Evolutionary conservation across 2,113 vertebrate genomes (phyloP).

Genomic region (zebrafish (Danio rerio)): GRCz12tu NC_133195.1:31562001-31562500

Average conservation of each 20-base stretch:
- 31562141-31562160: slow-evolving; percentile 16
- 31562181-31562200: background rate
- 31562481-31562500: too few species aligned
- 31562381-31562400: too few species aligned
- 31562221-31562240: background rate
- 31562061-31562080: slow-evolving; percentile 96
- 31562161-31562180: background rate
- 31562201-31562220: background rate
- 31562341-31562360: too few species aligned
- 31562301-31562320: too few species aligned
- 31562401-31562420: too few species aligned
- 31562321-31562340: too few species aligned
- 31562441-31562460: too few species aligned
- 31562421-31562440: too few species aligned
- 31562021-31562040: slow-evolving; percentile 92
- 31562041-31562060: slow-evolving; percentile 94
- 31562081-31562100: slow-evolving; percentile 90
- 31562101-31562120: slow-evolving; percentile 98
- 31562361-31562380: too few species aligned
- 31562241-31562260: background rate
- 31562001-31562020: slow-evolving; percentile 86
- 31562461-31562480: too few species aligned
- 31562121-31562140: slow-evolving; percentile 69
- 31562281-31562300: too few species aligned
- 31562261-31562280: background rate